phyloP scores from a whole-genome alignment of 2,113 vertebrate species.

The Ciconia stormi region DNA sequence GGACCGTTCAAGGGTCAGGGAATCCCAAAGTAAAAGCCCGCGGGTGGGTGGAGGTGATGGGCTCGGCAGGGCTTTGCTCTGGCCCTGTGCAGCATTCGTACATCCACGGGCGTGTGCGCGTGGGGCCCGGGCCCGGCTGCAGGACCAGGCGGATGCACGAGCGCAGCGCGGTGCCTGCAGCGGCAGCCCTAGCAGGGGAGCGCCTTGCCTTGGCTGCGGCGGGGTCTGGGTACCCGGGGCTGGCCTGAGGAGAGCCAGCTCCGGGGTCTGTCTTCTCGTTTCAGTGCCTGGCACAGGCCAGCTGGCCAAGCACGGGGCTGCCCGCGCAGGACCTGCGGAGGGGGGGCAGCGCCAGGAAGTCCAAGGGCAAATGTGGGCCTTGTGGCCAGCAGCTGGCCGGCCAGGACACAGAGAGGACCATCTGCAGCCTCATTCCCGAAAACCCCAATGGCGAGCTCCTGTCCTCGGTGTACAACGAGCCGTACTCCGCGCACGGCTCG shows the following conservation, averaged over 20 bases:
- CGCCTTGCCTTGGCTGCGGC: no score
- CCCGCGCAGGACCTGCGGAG: conserved; percentile 52
- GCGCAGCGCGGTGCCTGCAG: background rate
- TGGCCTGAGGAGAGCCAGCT: background rate
- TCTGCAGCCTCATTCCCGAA: background rate
- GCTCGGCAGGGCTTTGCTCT: background rate
- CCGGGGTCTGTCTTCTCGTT: background rate
- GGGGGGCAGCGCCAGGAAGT: conserved; percentile 76
- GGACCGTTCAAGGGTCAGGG: background rate
- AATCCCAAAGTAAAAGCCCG: background rate
- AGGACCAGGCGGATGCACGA: accelerated
- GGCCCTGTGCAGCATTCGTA: accelerated
- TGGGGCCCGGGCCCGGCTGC: accelerated
- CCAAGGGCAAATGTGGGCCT: conserved; percentile 65
- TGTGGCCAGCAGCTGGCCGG: conserved; percentile 46
- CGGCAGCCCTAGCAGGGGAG: background rate
- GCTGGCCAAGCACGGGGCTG: background rate
- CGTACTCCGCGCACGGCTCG: conserved; percentile 44
- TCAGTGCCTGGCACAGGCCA: conserved; percentile 70
- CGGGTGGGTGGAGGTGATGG: background rate
- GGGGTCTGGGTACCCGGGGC: no score
- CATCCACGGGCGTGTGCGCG: accelerated
- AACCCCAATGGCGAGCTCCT: background rate
- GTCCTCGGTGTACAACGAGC: conserved; percentile 80
- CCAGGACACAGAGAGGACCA: background rate